These are phyloP conservation scores for Heliothis peltigera DNA, from an alignment of 2,888 invertebrate genomes.

Conservation along the genomic window DNA sequence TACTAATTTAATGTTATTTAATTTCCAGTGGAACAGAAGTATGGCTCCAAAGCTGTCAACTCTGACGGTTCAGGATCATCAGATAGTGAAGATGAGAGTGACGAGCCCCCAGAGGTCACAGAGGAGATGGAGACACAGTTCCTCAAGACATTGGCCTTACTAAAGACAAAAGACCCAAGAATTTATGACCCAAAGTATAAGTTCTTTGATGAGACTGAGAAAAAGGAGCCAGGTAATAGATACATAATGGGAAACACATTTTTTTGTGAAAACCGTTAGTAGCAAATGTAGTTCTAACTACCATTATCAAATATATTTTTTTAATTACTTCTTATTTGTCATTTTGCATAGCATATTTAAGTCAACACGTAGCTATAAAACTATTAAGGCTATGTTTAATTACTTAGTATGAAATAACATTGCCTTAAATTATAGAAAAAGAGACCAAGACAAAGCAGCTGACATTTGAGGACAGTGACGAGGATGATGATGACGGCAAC, in stretches of 20 bases:
- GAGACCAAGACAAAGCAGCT: conserved; percentile 76
- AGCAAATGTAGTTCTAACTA: too few species aligned
- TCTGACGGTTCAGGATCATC: conserved; percentile 85
- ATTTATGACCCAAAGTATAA: conserved; percentile 94
- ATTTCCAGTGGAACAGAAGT: conserved; percentile 92
- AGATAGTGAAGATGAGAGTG: conserved; percentile 92
- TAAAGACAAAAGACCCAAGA: conserved; percentile 96
- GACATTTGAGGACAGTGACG: conserved; percentile 84
- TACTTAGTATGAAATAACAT: neutral
- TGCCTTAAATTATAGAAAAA: conserved; percentile 69
- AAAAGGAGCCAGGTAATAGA: conserved; percentile 79
- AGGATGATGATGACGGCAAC: conserved; percentile 76
- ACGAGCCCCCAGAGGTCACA: conserved; percentile 88
- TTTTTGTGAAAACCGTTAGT: neutral
- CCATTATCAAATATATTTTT: neutral
- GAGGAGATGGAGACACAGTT: conserved; percentile 95
- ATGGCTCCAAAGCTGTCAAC: conserved; percentile 90
- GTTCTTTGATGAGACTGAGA: conserved; percentile 91
- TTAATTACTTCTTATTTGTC: neutral
- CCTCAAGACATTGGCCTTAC: conserved; percentile 94
- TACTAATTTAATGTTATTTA: neutral
- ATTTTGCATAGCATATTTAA: neutral
- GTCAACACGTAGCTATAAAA: neutral
- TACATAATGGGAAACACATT: too few species aligned
- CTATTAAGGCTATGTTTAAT: too few species aligned